Evolutionary conservation across 2,113 vertebrate genomes (phyloP).

Genomic region (Forbesichthys agassizii): DNA sequence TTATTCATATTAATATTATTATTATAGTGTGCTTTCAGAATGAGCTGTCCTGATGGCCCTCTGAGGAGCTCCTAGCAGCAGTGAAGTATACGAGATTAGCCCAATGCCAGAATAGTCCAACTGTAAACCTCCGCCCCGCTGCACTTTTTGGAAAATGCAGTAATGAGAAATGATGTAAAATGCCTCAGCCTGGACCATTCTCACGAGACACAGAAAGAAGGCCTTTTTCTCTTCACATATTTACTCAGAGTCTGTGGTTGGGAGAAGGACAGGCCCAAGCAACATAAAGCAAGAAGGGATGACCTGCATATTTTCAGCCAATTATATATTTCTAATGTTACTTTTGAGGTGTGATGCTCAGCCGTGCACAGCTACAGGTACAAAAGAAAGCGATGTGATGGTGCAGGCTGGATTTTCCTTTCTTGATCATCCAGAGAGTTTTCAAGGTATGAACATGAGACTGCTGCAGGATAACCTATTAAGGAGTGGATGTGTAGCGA

Average conservation of each 20-base stretch:
- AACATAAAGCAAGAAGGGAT: conserved; percentile 17
- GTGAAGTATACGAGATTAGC: conserved; percentile 79
- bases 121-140: conserved; percentile 82
- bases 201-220: conserved; percentile 45
- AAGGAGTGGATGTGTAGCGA: conserved; percentile 18
- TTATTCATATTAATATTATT: too few species aligned
- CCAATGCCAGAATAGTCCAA: conserved; percentile 88
- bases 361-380: conserved; percentile 55
- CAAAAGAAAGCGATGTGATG: conserved; percentile 52
- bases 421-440: conserved; percentile 61
- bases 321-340: conserved; percentile 77
- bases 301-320: conserved; percentile 63
- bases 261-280: conserved; percentile 5
- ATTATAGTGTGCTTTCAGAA: conserved; percentile 78
- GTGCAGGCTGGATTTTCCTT: conserved; percentile 18
- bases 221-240: conserved; percentile 32
- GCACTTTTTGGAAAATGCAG: conserved; percentile 88
- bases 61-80: conserved; percentile 81
- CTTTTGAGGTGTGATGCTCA: conserved; percentile 67
- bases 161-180: conserved; percentile 84
- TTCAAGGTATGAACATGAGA: conserved; percentile 71
- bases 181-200: conserved; percentile 11
- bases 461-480: conserved; percentile 61
- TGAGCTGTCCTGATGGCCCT: conserved; percentile 80
- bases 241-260: conserved; percentile 38